Percentiles rank a stretch among this genome's conserved stretches.
These are phyloP conservation scores for Chaenocephalus aceratus DNA, from an alignment of 2,113 vertebrate genomes.

Conservation along the genomic window DNA sequence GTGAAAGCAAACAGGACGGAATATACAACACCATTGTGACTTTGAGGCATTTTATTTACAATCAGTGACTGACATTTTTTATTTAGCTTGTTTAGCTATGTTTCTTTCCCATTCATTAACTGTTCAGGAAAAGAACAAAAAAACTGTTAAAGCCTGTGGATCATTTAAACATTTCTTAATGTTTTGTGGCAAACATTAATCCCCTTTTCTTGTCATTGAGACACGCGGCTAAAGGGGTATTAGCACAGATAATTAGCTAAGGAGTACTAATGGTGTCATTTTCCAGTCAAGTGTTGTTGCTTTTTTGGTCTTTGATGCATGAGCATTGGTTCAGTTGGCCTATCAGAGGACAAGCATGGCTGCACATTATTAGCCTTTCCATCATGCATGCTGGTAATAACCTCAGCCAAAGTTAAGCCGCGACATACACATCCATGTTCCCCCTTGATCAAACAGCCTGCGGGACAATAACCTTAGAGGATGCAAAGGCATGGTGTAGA, in stretches of 20 bases:
- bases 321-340: constrained; percentile 14
- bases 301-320: constrained; percentile 30
- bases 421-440: constrained; percentile 22
- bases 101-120: not conserved
- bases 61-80: not conserved
- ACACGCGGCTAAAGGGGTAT: constrained; percentile 42
- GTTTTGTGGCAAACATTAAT: constrained; percentile 42
- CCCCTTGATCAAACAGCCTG: constrained; percentile 32
- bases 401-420: constrained; percentile 46
- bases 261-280: constrained; percentile 53
- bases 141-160: not conserved
- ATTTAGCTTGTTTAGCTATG: not conserved
- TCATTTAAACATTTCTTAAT: constrained; percentile 27
- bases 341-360: constrained; percentile 24
- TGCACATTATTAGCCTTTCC: constrained; percentile 29
- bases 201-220: constrained; percentile 45
- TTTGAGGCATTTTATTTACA: constrained; percentile 11
- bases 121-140: not conserved
- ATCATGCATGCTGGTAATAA: constrained; percentile 45
- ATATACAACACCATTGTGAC: not conserved
- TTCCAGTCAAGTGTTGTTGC: constrained; percentile 29
- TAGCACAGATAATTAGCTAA: constrained; percentile 57
- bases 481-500: not conserved
- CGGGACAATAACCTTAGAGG: constrained; percentile 35
- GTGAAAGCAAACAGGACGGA: constrained; percentile 2